Conservation (phyloP, 1,140 invertebrate genomes). For the Phthorimaea operculella region DNA sequence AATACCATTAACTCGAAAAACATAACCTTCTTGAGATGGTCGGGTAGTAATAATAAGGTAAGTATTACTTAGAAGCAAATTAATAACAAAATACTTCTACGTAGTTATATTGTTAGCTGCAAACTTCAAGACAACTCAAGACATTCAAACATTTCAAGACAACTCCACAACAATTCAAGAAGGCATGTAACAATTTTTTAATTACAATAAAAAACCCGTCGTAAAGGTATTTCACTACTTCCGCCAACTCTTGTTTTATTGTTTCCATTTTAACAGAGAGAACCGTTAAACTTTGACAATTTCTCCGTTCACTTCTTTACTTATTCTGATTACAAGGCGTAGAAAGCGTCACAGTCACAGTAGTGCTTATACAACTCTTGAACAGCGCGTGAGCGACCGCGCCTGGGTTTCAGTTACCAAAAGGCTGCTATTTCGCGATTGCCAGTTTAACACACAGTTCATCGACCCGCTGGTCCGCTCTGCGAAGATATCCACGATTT, state of each 20-base stretch:
- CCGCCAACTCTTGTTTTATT: constrained; percentile 33
- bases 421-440: constrained; percentile 38
- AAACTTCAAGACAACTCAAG: too few relatives aligned
- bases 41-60: too few relatives aligned
- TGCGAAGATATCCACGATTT: constrained; percentile 25
- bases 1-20: too few relatives aligned
- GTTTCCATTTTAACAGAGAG: constrained; percentile 36
- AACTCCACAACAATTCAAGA: too few relatives aligned
- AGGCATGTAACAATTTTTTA: too few relatives aligned
- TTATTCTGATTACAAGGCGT: constrained; percentile 49
- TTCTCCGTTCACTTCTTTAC: constrained; percentile 56
- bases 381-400: constrained; percentile 25
- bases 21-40: too few relatives aligned
- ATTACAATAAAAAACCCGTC: too few relatives aligned
- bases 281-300: constrained; percentile 50
- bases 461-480: constrained; percentile 31
- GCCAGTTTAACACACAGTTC: constrained; percentile 31
- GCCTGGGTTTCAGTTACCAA: constrained; percentile 26
- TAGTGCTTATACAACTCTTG: constrained; percentile 50
- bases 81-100: too few relatives aligned
- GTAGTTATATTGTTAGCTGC: too few relatives aligned
- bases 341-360: constrained; percentile 53
- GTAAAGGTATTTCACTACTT: constrained; percentile 23
- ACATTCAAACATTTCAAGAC: too few relatives aligned
- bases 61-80: too few relatives aligned